Conservation (phyloP, 2,797 vertebrate species). For the Coregonus ussuriensis region DNA sequence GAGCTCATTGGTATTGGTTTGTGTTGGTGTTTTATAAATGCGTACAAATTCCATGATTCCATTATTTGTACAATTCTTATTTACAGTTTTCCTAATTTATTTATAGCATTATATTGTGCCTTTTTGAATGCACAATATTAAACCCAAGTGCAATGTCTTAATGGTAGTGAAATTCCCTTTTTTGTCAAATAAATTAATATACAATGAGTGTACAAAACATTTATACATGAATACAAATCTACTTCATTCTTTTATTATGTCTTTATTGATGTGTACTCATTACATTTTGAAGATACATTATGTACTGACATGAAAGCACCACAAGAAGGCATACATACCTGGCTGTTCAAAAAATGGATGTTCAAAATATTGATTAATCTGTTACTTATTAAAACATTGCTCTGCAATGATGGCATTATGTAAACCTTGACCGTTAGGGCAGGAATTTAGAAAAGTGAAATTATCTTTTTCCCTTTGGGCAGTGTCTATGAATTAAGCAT, state of each 20-base stretch:
- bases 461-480: too few relatives aligned
- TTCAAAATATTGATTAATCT: too few relatives aligned
- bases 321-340: too few relatives aligned
- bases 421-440: too few relatives aligned
- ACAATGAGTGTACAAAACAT: too few relatives aligned
- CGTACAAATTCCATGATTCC: neutral
- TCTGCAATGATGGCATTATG: too few relatives aligned
- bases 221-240: neutral
- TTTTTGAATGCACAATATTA: slow-evolving; percentile 2
- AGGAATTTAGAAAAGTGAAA: too few relatives aligned
- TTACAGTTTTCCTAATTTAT: slow-evolving; percentile 13
- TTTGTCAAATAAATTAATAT: neutral
- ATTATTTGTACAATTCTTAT: slow-evolving; percentile 3
- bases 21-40: neutral
- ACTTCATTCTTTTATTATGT: neutral
- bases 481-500: too few relatives aligned
- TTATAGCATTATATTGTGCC: neutral
- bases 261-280: too few relatives aligned
- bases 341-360: too few relatives aligned
- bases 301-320: neutral
- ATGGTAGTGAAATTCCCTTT: neutral
- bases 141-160: neutral
- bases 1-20: neutral
- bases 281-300: neutral
- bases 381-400: too few relatives aligned